phyloP scores from a whole-genome alignment of 2,113 vertebrate species.

The Meleagris gallopavo region DNA sequence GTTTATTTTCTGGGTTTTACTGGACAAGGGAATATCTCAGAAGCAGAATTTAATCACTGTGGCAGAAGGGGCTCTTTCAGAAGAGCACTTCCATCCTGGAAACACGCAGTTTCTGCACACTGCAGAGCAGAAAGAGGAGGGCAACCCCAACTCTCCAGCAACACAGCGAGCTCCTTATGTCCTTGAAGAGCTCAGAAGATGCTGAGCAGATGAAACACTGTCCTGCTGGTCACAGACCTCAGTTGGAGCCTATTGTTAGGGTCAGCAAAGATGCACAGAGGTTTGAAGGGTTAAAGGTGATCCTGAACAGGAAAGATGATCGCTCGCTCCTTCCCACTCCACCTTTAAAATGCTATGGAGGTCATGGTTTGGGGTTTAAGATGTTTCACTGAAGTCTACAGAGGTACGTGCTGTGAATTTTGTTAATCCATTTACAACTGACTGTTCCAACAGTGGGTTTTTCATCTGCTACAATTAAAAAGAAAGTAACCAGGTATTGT shows the following conservation, averaged over 20 bases:
- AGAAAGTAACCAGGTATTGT: conserved; percentile 8
- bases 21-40: not conserved
- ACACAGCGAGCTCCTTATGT: not conserved
- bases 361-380: not conserved
- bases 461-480: conserved; percentile 25
- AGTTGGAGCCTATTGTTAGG: not conserved
- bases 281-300: not conserved
- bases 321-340: not conserved
- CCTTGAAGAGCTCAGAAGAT: not conserved
- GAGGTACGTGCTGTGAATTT: not conserved
- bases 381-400: not conserved
- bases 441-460: not conserved
- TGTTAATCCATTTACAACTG: not conserved
- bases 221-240: not conserved
- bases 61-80: not conserved
- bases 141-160: not conserved
- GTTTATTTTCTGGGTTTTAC: not conserved
- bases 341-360: not conserved
- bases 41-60: not conserved
- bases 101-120: not conserved
- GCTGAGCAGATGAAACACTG: not conserved
- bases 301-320: not conserved
- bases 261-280: not conserved
- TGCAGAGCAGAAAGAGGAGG: not conserved
- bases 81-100: not conserved